Evolutionary conservation across 2,113 vertebrate genomes (phyloP).

Genomic region (Orycteropus afer): DNA sequence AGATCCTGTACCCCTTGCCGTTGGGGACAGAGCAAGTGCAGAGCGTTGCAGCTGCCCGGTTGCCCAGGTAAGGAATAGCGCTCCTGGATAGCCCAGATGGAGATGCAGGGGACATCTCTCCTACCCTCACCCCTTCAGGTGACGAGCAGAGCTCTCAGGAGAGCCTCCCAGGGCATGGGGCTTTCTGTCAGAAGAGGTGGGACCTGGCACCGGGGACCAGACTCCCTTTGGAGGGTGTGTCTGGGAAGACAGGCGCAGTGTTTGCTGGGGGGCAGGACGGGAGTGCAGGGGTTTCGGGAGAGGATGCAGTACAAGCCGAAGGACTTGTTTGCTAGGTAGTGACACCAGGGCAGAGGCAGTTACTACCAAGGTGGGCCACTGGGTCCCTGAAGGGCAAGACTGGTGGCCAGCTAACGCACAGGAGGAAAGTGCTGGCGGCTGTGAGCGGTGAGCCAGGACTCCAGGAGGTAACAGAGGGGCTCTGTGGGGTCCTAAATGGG

Average conservation of each 20-base stretch:
- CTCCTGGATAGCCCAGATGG: not conserved
- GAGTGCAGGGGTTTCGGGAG: not conserved
- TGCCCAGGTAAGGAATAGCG: conserved; percentile 65
- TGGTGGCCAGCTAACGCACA: not conserved
- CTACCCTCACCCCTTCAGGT: not conserved
- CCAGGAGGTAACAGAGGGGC: not conserved
- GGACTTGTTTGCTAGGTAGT: not conserved
- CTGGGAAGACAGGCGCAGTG: not conserved
- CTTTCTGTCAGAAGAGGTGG: not conserved
- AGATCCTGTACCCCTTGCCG: not conserved
- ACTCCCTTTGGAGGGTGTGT: not conserved
- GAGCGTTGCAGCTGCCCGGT: not conserved
- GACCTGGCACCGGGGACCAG: not conserved
- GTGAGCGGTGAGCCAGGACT: not conserved
- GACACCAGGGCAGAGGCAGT: not conserved
- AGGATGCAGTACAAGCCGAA: not conserved
- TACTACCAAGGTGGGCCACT: too few relatives aligned
- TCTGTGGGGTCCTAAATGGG: not conserved
- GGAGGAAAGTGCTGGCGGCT: not conserved
- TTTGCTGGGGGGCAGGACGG: not conserved
- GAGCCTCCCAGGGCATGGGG: not conserved
- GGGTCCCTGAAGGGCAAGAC: not conserved
- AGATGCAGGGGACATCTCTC: not conserved
- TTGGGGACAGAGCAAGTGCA: conserved; percentile 63
- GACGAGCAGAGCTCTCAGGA: not conserved